A percentile compares a stretch with the other conserved stretches of the same genome.
phyloP scores from a whole-genome alignment of 2,113 vertebrate genomes.

The Onychostoma macrolepis region DNA sequence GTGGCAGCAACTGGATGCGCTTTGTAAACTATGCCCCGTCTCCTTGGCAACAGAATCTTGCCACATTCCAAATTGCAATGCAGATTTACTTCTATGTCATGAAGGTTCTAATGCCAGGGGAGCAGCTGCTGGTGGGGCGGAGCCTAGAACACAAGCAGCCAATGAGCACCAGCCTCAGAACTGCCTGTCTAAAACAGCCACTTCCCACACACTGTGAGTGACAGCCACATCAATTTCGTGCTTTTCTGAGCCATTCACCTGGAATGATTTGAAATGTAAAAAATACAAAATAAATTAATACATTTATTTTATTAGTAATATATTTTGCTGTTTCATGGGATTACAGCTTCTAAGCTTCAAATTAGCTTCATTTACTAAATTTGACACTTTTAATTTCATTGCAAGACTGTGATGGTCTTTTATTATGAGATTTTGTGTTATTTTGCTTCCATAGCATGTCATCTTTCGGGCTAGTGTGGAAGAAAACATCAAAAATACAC shows the following conservation, averaged over 20 bases:
- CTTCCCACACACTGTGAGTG: neutral
- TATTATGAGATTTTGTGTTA: too few species aligned
- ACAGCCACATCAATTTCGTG: neutral
- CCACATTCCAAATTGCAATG: conserved; percentile 92
- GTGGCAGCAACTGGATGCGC: conserved; percentile 96
- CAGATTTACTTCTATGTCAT: conserved; percentile 94
- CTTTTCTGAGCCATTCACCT: neutral
- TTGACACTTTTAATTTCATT: neutral
- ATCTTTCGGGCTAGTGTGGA: too few species aligned
- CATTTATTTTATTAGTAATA: neutral
- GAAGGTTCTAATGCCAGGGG: conserved; percentile 85
- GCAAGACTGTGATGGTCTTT: neutral
- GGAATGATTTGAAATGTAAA: neutral
- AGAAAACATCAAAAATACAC: too few species aligned
- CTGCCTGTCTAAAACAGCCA: neutral
- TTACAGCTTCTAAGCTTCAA: neutral
- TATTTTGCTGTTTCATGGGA: neutral
- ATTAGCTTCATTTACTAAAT: neutral
- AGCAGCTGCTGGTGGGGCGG: conserved; percentile 96
- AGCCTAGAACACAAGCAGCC: conserved; percentile 86
- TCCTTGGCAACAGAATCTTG: conserved; percentile 88
- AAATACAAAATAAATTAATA: neutral
- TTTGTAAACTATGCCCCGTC: conserved; percentile 89
- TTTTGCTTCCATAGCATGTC: too few species aligned
- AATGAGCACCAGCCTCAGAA: neutral